Evolutionary conservation across 2,113 vertebrate species (phyloP), one percentile per base, ranked within the genome.

Genomic region (Labrus mixtus): DNA sequence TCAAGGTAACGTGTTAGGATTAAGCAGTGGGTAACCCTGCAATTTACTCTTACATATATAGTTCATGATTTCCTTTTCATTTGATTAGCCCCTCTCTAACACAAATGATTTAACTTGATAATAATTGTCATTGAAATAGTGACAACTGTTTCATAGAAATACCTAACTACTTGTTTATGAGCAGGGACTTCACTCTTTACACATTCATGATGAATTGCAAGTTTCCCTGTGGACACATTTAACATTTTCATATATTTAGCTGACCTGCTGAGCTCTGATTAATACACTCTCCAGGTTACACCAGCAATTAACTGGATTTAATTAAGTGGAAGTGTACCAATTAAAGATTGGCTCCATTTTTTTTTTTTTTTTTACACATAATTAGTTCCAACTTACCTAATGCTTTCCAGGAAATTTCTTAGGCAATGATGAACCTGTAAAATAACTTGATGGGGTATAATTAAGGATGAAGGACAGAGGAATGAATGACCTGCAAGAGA

Each of bases 361-460:
- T n/a, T n/a, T n/a, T n/a, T n/a, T n/a, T n/a, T n/a, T n/a, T n/a
- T 79, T 68, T 62, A 53, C 46, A 67, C 56, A 45, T 17, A 45
- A 68, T 69, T 70, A 55, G 13, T 15, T 41, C 9, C 33, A 64
- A 54, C 65, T 60, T 13, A 46, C 61, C 55, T 55, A 19, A 48
- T 48, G 41, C 48, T 50, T 22, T 72, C 17, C 17, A 55, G 22
- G 6, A 22, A 51, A 43, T 53, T 33, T 43, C 6, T 12, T 22
- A 1, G 59, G 19, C 25, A 65, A 33, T 33, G 6, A 43, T 11
- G 4, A 51, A 78, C 53, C 9, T 41, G 33, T 54, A 43, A 76
- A 76, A 54, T 23, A 12, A 29, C 33, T 25, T 10, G 39, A 76
- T 12, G 25, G 43, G 33, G 48, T 16, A 19, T 3, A 16, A 68